These are phyloP conservation scores for Melieria picta DNA, from an alignment of 2,888 invertebrate genomes.

Conservation along the genomic window DNA sequence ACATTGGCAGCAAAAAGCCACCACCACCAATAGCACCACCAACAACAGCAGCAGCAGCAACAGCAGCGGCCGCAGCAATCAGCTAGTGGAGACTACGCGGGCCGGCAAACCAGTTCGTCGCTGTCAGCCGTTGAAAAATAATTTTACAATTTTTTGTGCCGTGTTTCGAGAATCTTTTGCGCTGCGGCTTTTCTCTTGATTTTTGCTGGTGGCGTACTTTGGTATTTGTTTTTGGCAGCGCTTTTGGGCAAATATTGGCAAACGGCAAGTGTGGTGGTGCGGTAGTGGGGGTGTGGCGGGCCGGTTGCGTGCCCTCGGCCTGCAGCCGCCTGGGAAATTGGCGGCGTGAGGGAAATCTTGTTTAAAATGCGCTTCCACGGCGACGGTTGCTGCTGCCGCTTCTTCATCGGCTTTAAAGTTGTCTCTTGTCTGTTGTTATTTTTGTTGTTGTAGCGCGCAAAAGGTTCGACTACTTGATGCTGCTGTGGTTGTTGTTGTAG, in stretches of 20 bases:
- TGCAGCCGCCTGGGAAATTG: constrained; percentile 20
- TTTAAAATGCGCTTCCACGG: constrained; percentile 14
- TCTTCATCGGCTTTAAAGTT: background rate
- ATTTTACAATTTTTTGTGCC: background rate
- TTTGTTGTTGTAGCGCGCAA: background rate
- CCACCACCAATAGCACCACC: background rate
- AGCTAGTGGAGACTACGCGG: background rate
- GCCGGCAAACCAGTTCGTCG: constrained; percentile 24
- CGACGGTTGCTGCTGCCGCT: constrained; percentile 1
- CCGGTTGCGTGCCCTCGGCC: background rate
- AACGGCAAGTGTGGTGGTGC: constrained; percentile 3
- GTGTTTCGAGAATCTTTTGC: constrained; percentile 5
- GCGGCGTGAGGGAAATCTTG: constrained; percentile 28
- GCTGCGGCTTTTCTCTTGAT: background rate
- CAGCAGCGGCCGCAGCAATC: background rate
- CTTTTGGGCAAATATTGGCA: constrained; percentile 34
- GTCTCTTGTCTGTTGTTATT: constrained; percentile 19
- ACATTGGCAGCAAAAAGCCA: background rate
- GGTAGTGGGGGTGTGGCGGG: background rate
- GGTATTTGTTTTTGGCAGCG: constrained; percentile 22
- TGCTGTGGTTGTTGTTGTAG: constrained; percentile 24
- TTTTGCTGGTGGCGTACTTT: background rate
- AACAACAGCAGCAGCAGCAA: background rate
- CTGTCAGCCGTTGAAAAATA: background rate
- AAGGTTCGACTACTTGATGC: background rate